These are phyloP conservation scores for Flabesymbios commensalis DNA, from an alignment of 2,888 invertebrate genomes.

Conservation along the genomic window DNA sequence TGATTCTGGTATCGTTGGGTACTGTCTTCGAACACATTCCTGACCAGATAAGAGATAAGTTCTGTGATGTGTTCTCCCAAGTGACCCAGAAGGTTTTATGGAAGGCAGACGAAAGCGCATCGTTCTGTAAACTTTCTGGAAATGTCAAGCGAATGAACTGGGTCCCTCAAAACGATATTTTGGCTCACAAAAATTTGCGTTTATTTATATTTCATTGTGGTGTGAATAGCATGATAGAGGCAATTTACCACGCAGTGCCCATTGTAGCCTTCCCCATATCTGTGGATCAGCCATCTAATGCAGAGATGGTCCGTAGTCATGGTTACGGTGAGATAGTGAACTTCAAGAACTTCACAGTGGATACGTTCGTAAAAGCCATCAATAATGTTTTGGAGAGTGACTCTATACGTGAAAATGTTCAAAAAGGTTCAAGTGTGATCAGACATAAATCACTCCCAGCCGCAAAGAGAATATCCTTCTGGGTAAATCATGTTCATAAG, in stretches of 20 bases:
- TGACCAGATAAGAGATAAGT: neutral
- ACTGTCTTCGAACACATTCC: neutral
- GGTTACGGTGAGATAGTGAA: neutral
- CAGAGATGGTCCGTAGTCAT: neutral
- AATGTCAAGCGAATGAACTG: neutral
- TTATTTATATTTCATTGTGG: slow-evolving; percentile 1
- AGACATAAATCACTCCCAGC: neutral
- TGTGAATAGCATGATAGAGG: neutral
- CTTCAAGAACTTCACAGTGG: neutral
- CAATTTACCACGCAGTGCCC: neutral
- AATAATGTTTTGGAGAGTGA: neutral
- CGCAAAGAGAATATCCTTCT: too few relatives aligned
- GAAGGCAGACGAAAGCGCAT: neutral
- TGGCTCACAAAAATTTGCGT: neutral
- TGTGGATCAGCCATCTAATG: neutral
- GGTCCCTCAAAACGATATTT: neutral
- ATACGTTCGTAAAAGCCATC: neutral
- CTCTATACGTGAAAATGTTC: neutral
- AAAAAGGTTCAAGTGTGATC: neutral
- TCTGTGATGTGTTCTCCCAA: neutral
- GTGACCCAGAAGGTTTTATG: neutral
- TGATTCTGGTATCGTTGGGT: neutral
- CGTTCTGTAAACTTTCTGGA: too few relatives aligned
- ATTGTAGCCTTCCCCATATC: neutral
- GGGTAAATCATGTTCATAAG: too few relatives aligned